Conservation (phyloP, 2,888 invertebrate genomes). For the Cosmia pyralina region DNA sequence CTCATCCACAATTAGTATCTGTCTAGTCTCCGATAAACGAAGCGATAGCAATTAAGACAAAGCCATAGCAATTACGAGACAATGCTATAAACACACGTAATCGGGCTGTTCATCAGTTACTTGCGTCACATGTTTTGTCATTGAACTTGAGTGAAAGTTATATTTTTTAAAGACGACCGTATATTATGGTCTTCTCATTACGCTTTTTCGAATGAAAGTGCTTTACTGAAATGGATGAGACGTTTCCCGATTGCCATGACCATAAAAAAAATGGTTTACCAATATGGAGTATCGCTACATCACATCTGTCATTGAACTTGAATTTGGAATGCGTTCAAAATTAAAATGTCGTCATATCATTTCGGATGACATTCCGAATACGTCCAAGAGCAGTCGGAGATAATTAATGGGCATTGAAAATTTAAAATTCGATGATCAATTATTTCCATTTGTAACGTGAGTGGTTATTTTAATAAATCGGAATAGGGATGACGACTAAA, state of each 20-base stretch:
- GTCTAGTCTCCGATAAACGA: slow-evolving; percentile 51
- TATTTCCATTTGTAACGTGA: slow-evolving; percentile 8
- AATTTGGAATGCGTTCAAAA: slow-evolving; percentile 70
- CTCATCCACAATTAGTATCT: slow-evolving; percentile 51
- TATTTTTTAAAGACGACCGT: slow-evolving; percentile 63
- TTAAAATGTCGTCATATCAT: slow-evolving; percentile 59
- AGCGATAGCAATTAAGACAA: slow-evolving; percentile 63
- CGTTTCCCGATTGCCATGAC: slow-evolving; percentile 46
- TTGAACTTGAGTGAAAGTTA: slow-evolving; percentile 77
- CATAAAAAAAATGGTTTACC: slow-evolving; percentile 64
- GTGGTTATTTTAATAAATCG: background rate
- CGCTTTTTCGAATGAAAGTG: slow-evolving; percentile 70
- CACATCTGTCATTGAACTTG: slow-evolving; percentile 81
- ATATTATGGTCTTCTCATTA: slow-evolving; percentile 60
- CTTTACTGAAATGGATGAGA: slow-evolving; percentile 67
- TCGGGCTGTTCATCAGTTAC: slow-evolving; percentile 49
- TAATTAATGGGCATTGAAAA: slow-evolving; percentile 33
- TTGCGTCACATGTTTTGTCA: slow-evolving; percentile 66
- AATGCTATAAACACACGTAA: slow-evolving; percentile 61
- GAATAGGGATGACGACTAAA: background rate
- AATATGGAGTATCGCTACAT: slow-evolving; percentile 57
- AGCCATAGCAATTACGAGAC: slow-evolving; percentile 59
- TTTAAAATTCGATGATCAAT: slow-evolving; percentile 22
- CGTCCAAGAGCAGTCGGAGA: slow-evolving; percentile 8
- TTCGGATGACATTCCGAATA: slow-evolving; percentile 56